Evolutionary conservation across 2,113 vertebrate species (phyloP).

Genomic region (Phrynocephalus versicolor): DNA sequence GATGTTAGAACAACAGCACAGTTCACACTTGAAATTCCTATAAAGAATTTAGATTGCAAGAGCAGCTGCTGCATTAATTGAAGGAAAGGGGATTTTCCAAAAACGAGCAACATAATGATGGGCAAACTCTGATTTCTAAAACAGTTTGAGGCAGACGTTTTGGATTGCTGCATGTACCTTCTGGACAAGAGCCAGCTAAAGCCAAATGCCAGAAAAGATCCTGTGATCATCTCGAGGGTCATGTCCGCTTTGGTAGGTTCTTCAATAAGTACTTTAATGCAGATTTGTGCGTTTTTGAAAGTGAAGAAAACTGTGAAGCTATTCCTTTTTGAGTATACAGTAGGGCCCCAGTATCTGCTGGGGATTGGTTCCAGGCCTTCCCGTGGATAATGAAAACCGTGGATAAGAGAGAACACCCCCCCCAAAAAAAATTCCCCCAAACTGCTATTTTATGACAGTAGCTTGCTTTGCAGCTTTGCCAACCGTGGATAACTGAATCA

Average conservation of each 20-base stretch:
- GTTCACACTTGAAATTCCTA: background rate
- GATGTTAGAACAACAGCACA: background rate
- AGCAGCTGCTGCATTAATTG: background rate
- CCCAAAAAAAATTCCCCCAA: no score
- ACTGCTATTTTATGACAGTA: no score
- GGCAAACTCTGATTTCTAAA: background rate
- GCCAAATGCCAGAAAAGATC: slow-evolving; percentile 33
- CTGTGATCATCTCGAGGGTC: slow-evolving; percentile 58
- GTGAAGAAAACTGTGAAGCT: background rate
- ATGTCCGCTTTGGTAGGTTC: slow-evolving; percentile 70
- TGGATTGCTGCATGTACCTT: slow-evolving; percentile 67
- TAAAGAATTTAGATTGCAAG: slow-evolving; percentile 1
- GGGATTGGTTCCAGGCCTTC: no score
- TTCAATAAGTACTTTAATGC: background rate
- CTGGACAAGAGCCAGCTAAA: slow-evolving; percentile 58
- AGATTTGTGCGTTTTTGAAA: background rate
- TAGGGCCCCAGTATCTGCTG: no score
- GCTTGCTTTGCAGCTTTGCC: no score
- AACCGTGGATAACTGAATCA: no score
- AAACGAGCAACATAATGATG: background rate
- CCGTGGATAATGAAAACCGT: no score
- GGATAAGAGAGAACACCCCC: no score
- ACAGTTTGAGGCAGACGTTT: slow-evolving; percentile 65
- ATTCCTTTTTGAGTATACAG: background rate
- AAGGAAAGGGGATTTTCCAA: background rate